Evolutionary conservation across 2,888 invertebrate species (phyloP).

Genomic region (Conchocele bisecta): DNA sequence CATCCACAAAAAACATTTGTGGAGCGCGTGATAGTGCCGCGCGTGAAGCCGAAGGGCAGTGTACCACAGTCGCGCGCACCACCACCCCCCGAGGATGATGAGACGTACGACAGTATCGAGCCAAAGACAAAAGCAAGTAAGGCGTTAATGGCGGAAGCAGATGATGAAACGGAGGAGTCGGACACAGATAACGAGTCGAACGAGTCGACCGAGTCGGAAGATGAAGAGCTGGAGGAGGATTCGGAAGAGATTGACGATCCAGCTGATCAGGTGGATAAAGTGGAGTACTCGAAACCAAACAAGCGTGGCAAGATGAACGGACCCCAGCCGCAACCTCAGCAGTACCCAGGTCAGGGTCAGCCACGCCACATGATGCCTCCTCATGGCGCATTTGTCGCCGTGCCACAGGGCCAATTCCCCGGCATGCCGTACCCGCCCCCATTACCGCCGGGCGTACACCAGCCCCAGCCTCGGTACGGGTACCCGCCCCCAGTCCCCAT

Average conservation of each 20-base stretch:
- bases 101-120: constrained; percentile 61
- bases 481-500: no score
- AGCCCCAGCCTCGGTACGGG: constrained; percentile 66
- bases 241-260: constrained; percentile 23
- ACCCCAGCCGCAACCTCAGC: no score
- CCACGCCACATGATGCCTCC: not conserved
- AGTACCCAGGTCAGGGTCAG: constrained; percentile 22
- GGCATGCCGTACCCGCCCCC: constrained; percentile 41
- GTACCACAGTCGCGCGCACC: constrained; percentile 27
- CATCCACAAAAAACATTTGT: constrained; percentile 67
- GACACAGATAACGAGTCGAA: constrained; percentile 62
- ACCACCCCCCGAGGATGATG: constrained; percentile 58
- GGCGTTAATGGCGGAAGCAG: constrained; percentile 45
- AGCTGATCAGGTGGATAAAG: constrained; percentile 24
- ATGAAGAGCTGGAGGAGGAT: constrained; percentile 48
- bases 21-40: constrained; percentile 67
- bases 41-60: constrained; percentile 40
- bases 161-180: constrained; percentile 56
- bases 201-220: constrained; percentile 36
- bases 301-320: no score
- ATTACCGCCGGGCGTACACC: constrained; percentile 55
- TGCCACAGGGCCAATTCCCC: constrained; percentile 40
- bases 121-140: constrained; percentile 39
- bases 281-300: constrained; percentile 46
- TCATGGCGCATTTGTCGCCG: constrained; percentile 5